These are phyloP conservation scores for Dipus sagitta DNA, from an alignment of 2,797 vertebrate species.

Conservation along the genomic window DNA sequence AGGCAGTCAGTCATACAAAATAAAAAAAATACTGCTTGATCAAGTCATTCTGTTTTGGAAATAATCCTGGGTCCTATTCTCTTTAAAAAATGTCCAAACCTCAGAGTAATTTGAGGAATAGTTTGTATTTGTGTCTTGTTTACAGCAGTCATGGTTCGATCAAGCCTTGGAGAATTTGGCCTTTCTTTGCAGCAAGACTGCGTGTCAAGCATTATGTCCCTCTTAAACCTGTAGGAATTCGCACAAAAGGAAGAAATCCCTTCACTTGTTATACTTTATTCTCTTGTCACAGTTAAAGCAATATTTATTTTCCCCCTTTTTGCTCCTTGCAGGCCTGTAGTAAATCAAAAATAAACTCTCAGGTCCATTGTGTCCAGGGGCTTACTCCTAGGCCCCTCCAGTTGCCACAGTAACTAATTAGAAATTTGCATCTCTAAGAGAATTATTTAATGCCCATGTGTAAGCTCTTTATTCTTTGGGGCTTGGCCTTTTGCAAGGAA, in stretches of 20 bases:
- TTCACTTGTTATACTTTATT: slow-evolving; percentile 87
- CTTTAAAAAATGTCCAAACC: slow-evolving; percentile 54
- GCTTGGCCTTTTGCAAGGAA: slow-evolving; percentile 91
- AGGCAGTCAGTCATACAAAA: background rate
- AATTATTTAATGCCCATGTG: slow-evolving; percentile 92
- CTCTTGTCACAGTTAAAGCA: slow-evolving; percentile 90
- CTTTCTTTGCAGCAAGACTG: slow-evolving; percentile 78
- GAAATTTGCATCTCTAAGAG: slow-evolving; percentile 92
- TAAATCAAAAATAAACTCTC: slow-evolving; percentile 93
- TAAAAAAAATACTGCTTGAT: background rate
- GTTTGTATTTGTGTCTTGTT: background rate
- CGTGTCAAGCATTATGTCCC: slow-evolving; percentile 76
- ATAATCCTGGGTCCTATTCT: background rate
- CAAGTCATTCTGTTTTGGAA: slow-evolving; percentile 19
- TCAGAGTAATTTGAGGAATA: background rate
- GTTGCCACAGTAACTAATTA: slow-evolving; percentile 92
- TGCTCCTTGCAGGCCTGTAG: slow-evolving; percentile 86
- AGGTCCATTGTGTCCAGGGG: slow-evolving; percentile 89
- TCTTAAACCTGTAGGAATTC: slow-evolving; percentile 83
- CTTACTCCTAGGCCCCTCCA: slow-evolving; percentile 90
- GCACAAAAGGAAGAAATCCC: slow-evolving; percentile 86
- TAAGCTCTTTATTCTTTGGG: slow-evolving; percentile 89
- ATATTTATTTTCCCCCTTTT: slow-evolving; percentile 89
- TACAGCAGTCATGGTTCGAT: slow-evolving; percentile 15
- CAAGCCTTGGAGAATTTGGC: slow-evolving; percentile 27